Conservation (phyloP, 2,888 invertebrate species). For the Girardia tigrina region DNA sequence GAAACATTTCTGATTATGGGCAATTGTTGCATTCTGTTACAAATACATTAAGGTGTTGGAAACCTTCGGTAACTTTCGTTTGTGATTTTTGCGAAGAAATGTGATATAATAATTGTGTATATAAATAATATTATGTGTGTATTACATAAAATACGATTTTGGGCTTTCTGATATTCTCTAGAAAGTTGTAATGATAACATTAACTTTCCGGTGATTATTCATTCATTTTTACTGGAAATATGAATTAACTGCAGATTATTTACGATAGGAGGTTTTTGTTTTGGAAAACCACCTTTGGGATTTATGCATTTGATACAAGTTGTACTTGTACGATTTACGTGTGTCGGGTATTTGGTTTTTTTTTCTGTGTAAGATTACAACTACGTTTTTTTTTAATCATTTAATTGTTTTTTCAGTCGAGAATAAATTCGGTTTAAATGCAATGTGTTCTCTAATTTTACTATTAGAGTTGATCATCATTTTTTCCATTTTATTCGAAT, state of each 20-base stretch:
- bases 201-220: conserved; percentile 18
- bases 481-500: background rate
- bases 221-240: background rate
- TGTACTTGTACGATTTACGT: background rate
- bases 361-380: background rate
- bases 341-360: background rate
- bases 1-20: conserved; percentile 12
- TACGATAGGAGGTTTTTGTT: background rate
- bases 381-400: background rate
- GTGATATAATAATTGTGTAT: background rate
- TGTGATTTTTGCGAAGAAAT: background rate
- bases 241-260: conserved; percentile 3
- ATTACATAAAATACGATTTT: background rate
- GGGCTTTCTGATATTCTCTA: conserved; percentile 23
- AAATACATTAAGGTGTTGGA: background rate
- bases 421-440: conserved; percentile 1
- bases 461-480: conserved; percentile 5
- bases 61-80: background rate
- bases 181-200: background rate
- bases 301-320: conserved; percentile 23
- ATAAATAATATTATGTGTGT: background rate
- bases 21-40: background rate
- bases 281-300: conserved; percentile 7
- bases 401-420: background rate
- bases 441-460: conserved; percentile 17